Evolutionary conservation across 2,888 invertebrate species (phyloP).

Genomic region (Eutolmus rufibarbis): DNA sequence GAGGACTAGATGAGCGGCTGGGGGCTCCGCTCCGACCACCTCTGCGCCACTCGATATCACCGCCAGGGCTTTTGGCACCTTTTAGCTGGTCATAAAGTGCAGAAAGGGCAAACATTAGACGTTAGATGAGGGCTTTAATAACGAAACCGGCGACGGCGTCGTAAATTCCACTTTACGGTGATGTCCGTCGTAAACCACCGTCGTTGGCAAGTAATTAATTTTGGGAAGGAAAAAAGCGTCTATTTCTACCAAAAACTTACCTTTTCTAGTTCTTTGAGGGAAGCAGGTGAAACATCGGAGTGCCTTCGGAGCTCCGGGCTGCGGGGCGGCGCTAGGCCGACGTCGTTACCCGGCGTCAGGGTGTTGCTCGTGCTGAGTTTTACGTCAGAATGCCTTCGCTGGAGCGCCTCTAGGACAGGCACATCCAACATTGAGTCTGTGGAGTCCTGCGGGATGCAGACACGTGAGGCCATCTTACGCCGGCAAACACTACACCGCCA

Average conservation of each 20-base stretch:
- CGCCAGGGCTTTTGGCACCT: slow-evolving; percentile 67
- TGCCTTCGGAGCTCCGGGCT: slow-evolving; percentile 83
- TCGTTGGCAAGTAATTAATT: slow-evolving; percentile 27
- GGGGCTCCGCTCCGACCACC: slow-evolving; percentile 70
- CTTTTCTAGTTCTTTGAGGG: slow-evolving; percentile 87
- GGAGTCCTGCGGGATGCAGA: slow-evolving; percentile 80
- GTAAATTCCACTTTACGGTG: slow-evolving; percentile 33
- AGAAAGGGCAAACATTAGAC: slow-evolving; percentile 4
- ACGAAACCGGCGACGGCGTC: neutral
- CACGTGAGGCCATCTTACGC: slow-evolving; percentile 79
- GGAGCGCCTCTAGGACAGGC: slow-evolving; percentile 79
- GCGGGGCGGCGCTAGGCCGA: slow-evolving; percentile 81
- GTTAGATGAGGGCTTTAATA: slow-evolving; percentile 13
- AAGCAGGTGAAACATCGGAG: slow-evolving; percentile 87
- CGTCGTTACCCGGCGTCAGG: slow-evolving; percentile 63
- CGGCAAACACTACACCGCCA: slow-evolving; percentile 93
- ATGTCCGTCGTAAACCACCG: slow-evolving; percentile 48
- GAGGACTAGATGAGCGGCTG: slow-evolving; percentile 69
- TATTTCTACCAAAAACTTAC: slow-evolving; percentile 63
- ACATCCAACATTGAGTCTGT: slow-evolving; percentile 84
- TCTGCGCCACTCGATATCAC: slow-evolving; percentile 67
- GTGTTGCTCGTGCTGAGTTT: slow-evolving; percentile 69
- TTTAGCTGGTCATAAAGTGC: slow-evolving; percentile 66
- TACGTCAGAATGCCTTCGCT: slow-evolving; percentile 82
- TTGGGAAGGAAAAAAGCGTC: neutral